Percentiles rank a stretch among this genome's conserved stretches.
Conservation (phyloP, 2,113 vertebrate species). For the Ahaetulla prasina region DNA sequence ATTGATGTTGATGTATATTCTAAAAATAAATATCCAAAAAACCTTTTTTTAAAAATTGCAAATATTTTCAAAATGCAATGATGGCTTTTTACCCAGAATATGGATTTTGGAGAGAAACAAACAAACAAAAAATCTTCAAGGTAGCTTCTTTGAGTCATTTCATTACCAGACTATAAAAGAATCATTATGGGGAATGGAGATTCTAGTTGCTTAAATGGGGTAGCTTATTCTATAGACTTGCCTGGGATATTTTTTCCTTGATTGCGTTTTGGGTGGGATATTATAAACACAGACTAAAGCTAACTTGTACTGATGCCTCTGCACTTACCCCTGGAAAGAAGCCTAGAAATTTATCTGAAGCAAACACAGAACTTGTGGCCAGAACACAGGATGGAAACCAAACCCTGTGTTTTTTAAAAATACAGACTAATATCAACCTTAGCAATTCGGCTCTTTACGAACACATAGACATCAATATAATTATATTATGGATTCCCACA, state of each 20-base stretch:
- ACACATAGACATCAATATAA: not conserved
- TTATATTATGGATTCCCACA: not conserved
- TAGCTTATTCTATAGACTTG: not conserved
- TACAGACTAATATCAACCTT: not conserved
- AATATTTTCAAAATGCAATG: slow-evolving; percentile 41
- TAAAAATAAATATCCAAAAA: too few relatives aligned
- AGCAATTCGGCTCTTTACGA: not conserved
- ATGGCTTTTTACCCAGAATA: not conserved
- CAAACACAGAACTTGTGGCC: slow-evolving; percentile 18
- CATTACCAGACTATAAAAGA: not conserved
- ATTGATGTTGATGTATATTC: too few relatives aligned
- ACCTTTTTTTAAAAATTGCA: not conserved
- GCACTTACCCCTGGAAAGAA: slow-evolving; percentile 7
- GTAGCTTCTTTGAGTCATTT: not conserved
- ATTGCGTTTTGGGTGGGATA: not conserved
- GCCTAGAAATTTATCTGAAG: slow-evolving; percentile 45
- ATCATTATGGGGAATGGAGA: not conserved
- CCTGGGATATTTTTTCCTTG: not conserved
- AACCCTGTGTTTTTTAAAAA: not conserved
- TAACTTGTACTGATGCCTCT: not conserved
- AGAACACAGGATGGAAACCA: slow-evolving; percentile 8
- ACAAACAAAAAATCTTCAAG: not conserved
- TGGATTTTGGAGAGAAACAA: slow-evolving; percentile 25
- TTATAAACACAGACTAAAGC: slow-evolving; percentile 21
- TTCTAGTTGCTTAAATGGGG: not conserved